A percentile compares a stretch with the other conserved stretches of the same genome.
These are phyloP conservation scores for Limnephilus rhombicus DNA, from an alignment of 2,888 invertebrate genomes.

Conservation along the genomic window DNA sequence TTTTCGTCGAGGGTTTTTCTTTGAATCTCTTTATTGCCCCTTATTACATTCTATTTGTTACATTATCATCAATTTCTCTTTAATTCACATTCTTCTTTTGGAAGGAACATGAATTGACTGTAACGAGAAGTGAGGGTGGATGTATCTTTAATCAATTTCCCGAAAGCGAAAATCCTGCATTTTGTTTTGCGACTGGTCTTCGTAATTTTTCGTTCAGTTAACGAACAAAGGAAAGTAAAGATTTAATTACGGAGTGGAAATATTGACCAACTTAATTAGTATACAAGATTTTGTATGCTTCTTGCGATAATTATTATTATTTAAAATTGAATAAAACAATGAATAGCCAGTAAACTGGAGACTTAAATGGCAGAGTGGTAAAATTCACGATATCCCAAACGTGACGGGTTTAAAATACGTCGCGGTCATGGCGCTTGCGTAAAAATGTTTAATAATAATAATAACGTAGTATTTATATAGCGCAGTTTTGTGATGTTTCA, in stretches of 20 bases:
- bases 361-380: too few species aligned
- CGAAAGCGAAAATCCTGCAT: background rate
- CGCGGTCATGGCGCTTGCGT: too few species aligned
- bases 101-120: background rate
- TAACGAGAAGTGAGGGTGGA: background rate
- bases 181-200: background rate
- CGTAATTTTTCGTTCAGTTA: background rate
- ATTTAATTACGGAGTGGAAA: background rate
- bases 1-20: background rate
- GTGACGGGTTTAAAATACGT: too few species aligned
- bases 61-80: background rate
- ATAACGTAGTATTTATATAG: too few species aligned
- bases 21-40: background rate
- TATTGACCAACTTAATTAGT: background rate
- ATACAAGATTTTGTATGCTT: background rate
- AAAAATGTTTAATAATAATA: too few species aligned
- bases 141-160: background rate
- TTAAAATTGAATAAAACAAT: background rate
- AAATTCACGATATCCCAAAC: too few species aligned
- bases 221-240: background rate
- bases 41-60: constrained; percentile 3
- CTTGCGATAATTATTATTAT: background rate
- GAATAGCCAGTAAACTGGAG: too few species aligned
- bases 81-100: background rate
- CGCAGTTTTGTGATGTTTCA: too few species aligned